Evolutionary conservation across 2,113 vertebrate genomes (phyloP).

Genomic region (Pelecanoides urinatrix): DNA sequence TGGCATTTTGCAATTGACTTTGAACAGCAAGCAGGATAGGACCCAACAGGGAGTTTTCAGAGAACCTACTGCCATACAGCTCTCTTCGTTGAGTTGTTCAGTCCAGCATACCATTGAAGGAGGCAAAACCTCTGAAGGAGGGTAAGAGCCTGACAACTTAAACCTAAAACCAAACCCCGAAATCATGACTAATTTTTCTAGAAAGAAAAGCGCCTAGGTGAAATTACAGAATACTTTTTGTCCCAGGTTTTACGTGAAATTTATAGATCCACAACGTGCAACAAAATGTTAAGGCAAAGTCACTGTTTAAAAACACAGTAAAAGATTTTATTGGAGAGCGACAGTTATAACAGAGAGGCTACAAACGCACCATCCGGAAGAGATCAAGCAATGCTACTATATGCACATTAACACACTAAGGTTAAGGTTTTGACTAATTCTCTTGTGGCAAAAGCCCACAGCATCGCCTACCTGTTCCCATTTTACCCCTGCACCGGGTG

Average conservation of each 20-base stretch:
- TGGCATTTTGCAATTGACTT: constrained; percentile 4
- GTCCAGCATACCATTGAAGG: not conserved
- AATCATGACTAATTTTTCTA: not conserved
- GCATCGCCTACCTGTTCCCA: not conserved
- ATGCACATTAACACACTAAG: not conserved
- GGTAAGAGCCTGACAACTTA: not conserved
- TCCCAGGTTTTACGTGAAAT: not conserved
- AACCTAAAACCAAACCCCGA: not conserved
- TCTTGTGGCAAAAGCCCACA: not conserved
- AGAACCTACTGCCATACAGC: not conserved
- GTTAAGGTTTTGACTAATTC: not conserved
- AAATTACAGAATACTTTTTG: not conserved
- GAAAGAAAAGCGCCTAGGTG: not conserved
- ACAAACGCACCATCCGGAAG: not conserved
- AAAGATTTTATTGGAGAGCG: not conserved
- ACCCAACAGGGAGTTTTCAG: not conserved
- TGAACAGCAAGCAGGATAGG: not conserved
- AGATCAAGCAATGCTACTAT: not conserved
- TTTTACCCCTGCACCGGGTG: not conserved
- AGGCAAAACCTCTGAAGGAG: not conserved
- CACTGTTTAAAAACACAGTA: too few relatives aligned
- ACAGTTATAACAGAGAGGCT: not conserved
- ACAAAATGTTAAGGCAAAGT: not conserved
- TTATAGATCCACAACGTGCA: rapidly evolving
- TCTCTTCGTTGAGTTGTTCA: not conserved